These are phyloP conservation scores for Clusia tigrina DNA, from an alignment of 2,888 invertebrate species.

Conservation along the genomic window DNA sequence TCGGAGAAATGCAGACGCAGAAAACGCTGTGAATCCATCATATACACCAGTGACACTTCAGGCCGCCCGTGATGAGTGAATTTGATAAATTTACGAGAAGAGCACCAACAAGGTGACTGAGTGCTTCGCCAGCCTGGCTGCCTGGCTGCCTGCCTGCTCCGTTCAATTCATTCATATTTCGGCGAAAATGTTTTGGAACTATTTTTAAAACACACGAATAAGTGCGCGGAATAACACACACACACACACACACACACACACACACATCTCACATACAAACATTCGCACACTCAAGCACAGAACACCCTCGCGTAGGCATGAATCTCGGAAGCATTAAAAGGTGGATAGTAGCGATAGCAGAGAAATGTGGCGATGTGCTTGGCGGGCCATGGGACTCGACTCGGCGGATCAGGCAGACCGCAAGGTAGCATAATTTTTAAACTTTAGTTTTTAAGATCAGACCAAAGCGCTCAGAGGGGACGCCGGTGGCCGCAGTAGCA, in stretches of 20 bases:
- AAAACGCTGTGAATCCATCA: too few relatives aligned
- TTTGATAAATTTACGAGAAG: not conserved
- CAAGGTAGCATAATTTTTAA: not conserved
- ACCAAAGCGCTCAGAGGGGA: not conserved
- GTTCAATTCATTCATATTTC: not conserved
- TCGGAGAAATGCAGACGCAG: too few relatives aligned
- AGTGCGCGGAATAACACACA: too few relatives aligned
- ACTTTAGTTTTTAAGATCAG: not conserved
- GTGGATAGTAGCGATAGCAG: not conserved
- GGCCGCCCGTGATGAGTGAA: too few relatives aligned
- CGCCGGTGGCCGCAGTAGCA: too few relatives aligned
- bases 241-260: too few relatives aligned
- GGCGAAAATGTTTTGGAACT: not conserved
- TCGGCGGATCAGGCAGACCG: not conserved
- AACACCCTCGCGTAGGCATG: not conserved
- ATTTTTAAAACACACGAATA: not conserved
- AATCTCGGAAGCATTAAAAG: conserved; percentile 1
- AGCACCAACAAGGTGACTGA: too few relatives aligned
- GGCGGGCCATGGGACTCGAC: not conserved
- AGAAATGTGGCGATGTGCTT: not conserved
- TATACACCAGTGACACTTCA: too few relatives aligned
- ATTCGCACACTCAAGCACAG: not conserved
- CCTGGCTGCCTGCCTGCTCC: too few relatives aligned
- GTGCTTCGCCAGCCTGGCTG: too few relatives aligned
- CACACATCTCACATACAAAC: too few relatives aligned